Base-by-base conservation (phyloP, 2,113 vertebrate species). In the Lampris megalopsis region DNA sequence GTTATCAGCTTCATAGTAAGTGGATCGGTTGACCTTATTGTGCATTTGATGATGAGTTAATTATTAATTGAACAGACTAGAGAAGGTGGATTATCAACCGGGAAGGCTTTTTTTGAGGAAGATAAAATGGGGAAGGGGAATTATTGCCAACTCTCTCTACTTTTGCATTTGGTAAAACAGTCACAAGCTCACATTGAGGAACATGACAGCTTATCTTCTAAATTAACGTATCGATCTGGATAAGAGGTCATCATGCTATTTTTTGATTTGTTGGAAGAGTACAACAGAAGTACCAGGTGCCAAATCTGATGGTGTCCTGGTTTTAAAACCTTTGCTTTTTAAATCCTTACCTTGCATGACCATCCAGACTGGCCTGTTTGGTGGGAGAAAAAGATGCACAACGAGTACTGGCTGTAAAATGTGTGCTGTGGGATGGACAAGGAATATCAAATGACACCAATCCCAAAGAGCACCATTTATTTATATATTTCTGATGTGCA, bases 151-250 rank as follows among this genome's bases (percentile, higher is more conserved):
- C 49, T 61, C 76, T 38, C 62, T 78, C 63, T 68, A 3, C 63
- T 79, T 68, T 35, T 41, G 70, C 81, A 75, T 66, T 68, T 74
- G 43, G 43, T 45, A 45, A 2, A 80, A 77, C 75, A 66, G 65
- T 77, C 83, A 85, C 89, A 87, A 24, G 24, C 85, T 80, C 80
- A 63, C 77, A 85, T 83, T 88, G 89, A 92, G 91, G 91, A 92
- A 91, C 86, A 78, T 91, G 88, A 89, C 89, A 86, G 43, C 43
- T 45, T 5, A 45, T 45, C 43, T 5, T 45, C 7, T 7, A 45
- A 2, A 45, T 7, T 45, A 45, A 45, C 43, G 7, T 45, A 81
- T 79, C 81, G 43, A 60, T 4, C 41, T 87, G 24, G 24, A 24
- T 24, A 24, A 24, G 24, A 24, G 84, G 86, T 88, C 69, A 68